phyloP scores from a whole-genome alignment of 92 coral and sea anemone species.

The Porites evermanni region DNA sequence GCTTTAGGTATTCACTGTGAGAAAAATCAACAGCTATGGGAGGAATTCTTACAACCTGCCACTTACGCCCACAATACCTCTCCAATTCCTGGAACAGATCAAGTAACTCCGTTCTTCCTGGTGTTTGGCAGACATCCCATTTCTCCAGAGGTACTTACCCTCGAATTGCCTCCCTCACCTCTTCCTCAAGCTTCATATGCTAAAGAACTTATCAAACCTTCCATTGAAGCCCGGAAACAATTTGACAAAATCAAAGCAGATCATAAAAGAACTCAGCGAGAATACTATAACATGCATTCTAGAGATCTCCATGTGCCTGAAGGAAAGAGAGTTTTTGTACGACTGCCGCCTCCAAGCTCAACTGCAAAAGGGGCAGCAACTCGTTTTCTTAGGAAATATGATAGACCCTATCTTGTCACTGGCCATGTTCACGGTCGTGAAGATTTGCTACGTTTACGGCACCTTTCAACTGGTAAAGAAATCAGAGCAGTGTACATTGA shows the following conservation, averaged over 20 bases:
- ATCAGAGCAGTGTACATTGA: conserved; percentile 60
- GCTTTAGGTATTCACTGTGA: conserved; percentile 63
- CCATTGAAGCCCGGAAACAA: background rate
- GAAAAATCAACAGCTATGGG: conserved; percentile 60
- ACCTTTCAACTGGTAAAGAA: conserved; percentile 37
- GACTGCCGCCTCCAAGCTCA: no score
- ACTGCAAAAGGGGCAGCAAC: conserved; percentile 11
- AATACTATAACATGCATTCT: conserved; percentile 32
- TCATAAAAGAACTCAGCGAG: conserved; percentile 48
- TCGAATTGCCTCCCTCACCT: conserved; percentile 29
- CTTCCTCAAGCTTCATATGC: conserved; percentile 34
- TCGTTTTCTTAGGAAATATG: conserved; percentile 43
- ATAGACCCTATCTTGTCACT: conserved; percentile 47
- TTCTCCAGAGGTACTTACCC: conserved; percentile 31
- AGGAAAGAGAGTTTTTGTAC: conserved; percentile 18
- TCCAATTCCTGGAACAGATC: conserved; percentile 61
- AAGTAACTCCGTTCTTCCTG: conserved; percentile 48
- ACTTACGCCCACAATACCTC: conserved; percentile 52
- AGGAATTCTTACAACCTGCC: conserved; percentile 70
- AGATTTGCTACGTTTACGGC: conserved; percentile 53
- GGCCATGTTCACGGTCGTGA: conserved; percentile 54
- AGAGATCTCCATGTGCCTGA: conserved; percentile 35
- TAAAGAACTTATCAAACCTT: background rate
- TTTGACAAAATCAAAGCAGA: conserved; percentile 34
- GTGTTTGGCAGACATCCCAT: conserved; percentile 51